Evolutionary conservation across 2,797 vertebrate genomes (phyloP).

Genomic region (Enteromius anoplus): DNA sequence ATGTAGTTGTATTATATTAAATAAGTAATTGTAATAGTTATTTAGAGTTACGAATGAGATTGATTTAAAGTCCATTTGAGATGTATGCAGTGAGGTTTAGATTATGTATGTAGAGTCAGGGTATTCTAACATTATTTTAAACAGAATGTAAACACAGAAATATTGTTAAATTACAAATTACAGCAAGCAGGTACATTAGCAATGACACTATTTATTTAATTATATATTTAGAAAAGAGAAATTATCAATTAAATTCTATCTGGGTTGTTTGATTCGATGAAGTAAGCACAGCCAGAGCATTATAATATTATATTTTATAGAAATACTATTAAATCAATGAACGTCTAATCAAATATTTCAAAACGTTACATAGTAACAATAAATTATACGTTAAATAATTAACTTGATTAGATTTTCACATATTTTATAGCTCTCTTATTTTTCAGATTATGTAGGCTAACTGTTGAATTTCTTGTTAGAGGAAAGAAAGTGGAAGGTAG

Average conservation of each 20-base stretch:
- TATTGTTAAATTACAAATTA: no score
- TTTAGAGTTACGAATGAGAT: background rate
- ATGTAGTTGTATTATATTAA: background rate
- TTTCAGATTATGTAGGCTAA: background rate
- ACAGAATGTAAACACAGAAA: background rate
- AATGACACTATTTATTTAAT: no score
- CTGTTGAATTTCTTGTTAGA: background rate
- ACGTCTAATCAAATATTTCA: background rate
- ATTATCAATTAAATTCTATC: no score
- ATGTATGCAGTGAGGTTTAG: background rate
- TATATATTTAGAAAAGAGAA: no score
- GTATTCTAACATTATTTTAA: background rate
- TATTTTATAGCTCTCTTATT: background rate
- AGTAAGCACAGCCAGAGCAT: no score
- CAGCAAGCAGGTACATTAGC: no score
- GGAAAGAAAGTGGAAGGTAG: background rate
- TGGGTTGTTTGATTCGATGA: no score
- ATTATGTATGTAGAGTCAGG: background rate
- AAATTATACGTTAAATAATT: background rate
- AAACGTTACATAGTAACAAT: background rate
- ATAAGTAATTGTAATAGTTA: background rate
- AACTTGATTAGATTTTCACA: background rate
- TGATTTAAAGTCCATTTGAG: background rate
- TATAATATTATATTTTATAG: background rate
- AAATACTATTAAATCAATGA: background rate